Base-by-base conservation (phyloP, 1,140 invertebrate species). In the Hycleus phaleratus region DNA sequence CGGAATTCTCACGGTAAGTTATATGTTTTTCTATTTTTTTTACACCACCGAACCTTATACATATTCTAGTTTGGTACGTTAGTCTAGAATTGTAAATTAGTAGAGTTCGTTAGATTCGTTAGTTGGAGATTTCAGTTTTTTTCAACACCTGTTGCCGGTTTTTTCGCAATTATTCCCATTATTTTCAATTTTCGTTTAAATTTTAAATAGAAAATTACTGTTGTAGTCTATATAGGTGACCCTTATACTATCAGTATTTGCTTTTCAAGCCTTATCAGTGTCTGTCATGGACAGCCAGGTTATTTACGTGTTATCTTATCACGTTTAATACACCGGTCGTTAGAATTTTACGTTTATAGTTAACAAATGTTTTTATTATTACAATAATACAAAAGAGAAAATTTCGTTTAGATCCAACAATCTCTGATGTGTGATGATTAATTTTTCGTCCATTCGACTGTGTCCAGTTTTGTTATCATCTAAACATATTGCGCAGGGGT, bases 271-370 rank as follows among this genome's bases (percentile, higher is more conserved):
- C 53, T 63, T 58, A 46, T 39, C 46, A 39, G 50, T 60, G 61
- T 63, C 61, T 63, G 58, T 38, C 47, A 53, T 53, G 53, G 61
- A 62, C 58, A 62, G 61, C 54, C 58, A 57, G 58, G 53, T 58
- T 52, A 57, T 58, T 46, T 45, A 32, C 32, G 46, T 40, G 49
- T 63, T 63, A 63, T 63, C 61, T 63, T 63, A 63, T 63, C 61
- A 47, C 48, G 7, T 18, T 18, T 18, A 48, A 46, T 55, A 61
- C 56, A 63, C 61, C 61, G 61, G 61, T 63, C 58, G 61, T 18
- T 18, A 18, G 18, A 18, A 18, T 18, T 18, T 18, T 18, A 18
- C 18, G 18, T 32, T 63, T 52, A 59, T 62, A 63, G 57, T 60
- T 60, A 53, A 63, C 61, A 63, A 60, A 63, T 63, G 48, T 51